Percentiles rank a stretch among this genome's conserved stretches.
These are phyloP conservation scores for Argopecten irradians DNA, from an alignment of 1,140 invertebrate genomes.

Conservation along the genomic window DNA sequence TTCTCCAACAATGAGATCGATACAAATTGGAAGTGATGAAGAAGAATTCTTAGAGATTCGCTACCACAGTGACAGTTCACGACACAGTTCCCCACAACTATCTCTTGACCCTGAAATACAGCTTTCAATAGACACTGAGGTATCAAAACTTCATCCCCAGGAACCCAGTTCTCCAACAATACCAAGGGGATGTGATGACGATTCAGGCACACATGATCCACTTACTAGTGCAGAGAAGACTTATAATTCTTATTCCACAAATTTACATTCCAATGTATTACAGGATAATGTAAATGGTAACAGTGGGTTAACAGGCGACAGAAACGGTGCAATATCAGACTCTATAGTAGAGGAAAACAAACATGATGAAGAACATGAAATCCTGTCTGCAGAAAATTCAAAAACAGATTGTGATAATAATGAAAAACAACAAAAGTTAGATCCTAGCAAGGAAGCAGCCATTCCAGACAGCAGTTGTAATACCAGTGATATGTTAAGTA, in stretches of 20 bases:
- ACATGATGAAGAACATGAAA: neutral
- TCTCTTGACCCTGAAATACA: neutral
- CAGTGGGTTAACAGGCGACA: neutral
- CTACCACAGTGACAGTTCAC: slow-evolving; percentile 55
- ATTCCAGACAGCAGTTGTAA: neutral
- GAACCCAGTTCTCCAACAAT: neutral
- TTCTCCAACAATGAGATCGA: slow-evolving; percentile 65
- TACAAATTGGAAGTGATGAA: slow-evolving; percentile 54
- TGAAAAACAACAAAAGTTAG: neutral
- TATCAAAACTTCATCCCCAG: neutral
- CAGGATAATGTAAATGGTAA: neutral
- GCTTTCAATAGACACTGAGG: neutral
- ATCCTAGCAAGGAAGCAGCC: neutral
- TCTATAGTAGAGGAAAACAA: neutral
- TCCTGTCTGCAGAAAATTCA: neutral
- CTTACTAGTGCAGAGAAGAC: neutral
- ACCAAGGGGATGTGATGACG: slow-evolving; percentile 4
- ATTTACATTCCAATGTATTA: neutral
- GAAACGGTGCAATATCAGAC: neutral
- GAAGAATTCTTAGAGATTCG: slow-evolving; percentile 72
- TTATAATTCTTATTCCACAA: neutral
- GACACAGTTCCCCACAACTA: neutral
- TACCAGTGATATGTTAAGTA: neutral
- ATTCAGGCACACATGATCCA: neutral
- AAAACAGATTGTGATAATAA: neutral